Base-by-base conservation (phyloP, 2,113 vertebrate species). In the Apaloderma vittatum region DNA sequence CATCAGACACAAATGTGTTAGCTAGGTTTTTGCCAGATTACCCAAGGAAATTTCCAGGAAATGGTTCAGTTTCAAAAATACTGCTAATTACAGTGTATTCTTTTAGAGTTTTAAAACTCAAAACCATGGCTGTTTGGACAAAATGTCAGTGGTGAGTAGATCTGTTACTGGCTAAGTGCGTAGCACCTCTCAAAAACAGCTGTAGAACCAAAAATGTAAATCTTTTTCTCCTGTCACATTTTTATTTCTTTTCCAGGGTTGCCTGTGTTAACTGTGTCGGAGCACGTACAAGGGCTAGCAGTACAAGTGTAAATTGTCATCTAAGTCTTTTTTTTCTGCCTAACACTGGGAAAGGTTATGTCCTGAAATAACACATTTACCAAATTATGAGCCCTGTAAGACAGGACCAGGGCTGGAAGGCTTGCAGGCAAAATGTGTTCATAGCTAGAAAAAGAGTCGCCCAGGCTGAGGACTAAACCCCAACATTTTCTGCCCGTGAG, bases 251-350 rank as follows among this genome's bases (percentile, higher is more conserved):
- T 90, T 80, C 59, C 46, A 54, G 4, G 0, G 11, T 36, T 91
- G 61, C 43, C 72, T 91, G 13, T 62, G 68, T 18, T 83, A 82
- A 16, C 67, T 58, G 43, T 73, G 48, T 92, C 86, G 71, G 72
- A 92, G 76, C 46, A 74, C 13, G 19, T 24, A 86, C 27, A 86
- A 62, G 51, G 55, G 43, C 54, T 80, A 80, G 36, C 67, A 83
- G 72, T 77, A 84, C 86, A 94, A 91, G 46, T 84, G 63, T 92
- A 92, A 95, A 94, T 68, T 88, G 72, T 77, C 82, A 83, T 70
- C 75, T 58, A 72, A 74, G 54, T 57, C 62, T 76, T 86, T 88
- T 88, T 73, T 72, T 91, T 88, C 55, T 88, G 63, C 72, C 67
- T 92, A 71, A 73, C 59, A 46, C 59, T 77, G 29, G 40, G 51